Base-by-base conservation (phyloP, 2,113 vertebrate genomes). In the Cygnus atratus region DNA sequence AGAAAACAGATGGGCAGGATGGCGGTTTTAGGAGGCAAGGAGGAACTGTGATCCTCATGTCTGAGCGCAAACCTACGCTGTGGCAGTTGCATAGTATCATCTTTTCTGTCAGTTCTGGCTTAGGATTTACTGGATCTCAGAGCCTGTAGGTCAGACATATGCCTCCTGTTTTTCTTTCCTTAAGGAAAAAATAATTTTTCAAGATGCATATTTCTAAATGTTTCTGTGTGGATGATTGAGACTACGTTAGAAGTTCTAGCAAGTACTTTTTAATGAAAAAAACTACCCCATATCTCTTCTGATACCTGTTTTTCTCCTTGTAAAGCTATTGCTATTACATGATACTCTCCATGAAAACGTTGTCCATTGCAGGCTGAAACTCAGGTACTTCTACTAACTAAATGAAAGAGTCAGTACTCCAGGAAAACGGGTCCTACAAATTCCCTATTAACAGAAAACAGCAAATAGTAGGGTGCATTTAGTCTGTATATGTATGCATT, bases 1-100 rank as follows among this genome's bases (percentile, higher is more conserved):
- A 70, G 74, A 62, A 95, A 92, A 79, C 92, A 96, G 77, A 92
- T 94, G 92, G 91, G 66, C 58, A 93, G 88, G 65, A 85, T 96
- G 91, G 50, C 1, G 0, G 70, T 76, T 97, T 96, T 84, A 83
- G 87, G 93, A 93, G 88, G 88, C 50, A 89, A 70, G n/a, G 41
- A 75, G 75, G 95, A 94, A 10, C 71, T 87, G 88, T 72, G 80
- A 89, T 91, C 54, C 37, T 92, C 28, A 17, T 85, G 84, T 94
- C 88, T 93, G 81, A 78, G 80, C 70, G 93, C 54, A 94, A 93
- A 87, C 84, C 84, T 91, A 76, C 7, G 2, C 91, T 0, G 18
- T 89, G 84, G 55, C 77, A 90, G 75, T 94, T 91, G 26, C 41
- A 70, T 13, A 76, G 70, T 89, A 94, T 70, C 65, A 66, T 91